Percentiles rank a stretch among this genome's conserved stretches.
These are phyloP conservation scores for Spizaetus ornatus DNA, from an alignment of 2,113 vertebrate species.

Conservation along the genomic window DNA sequence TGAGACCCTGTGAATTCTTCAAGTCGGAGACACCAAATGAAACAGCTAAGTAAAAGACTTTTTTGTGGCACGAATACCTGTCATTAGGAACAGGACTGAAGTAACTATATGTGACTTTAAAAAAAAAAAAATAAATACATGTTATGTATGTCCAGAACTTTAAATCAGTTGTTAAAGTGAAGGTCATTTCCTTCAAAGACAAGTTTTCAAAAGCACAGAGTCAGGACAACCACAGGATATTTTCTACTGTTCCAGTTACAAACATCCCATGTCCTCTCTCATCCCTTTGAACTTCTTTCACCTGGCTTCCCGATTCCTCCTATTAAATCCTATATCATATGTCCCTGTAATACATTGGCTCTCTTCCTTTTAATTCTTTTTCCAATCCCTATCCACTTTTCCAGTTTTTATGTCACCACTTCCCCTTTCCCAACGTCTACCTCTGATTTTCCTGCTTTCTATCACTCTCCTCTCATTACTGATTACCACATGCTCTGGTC, in stretches of 20 bases:
- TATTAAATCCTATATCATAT: not conserved
- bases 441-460: not conserved
- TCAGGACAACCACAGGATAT: not conserved
- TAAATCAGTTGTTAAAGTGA: not conserved
- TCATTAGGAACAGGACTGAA: not conserved
- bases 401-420: not conserved
- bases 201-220: not conserved
- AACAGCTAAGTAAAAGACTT: not conserved
- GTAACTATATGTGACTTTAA: not conserved
- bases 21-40: not conserved
- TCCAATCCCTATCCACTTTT: not conserved
- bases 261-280: not conserved
- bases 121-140: not conserved
- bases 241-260: not conserved
- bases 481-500: not conserved
- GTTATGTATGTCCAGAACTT: not conserved
- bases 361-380: not conserved
- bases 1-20: not conserved
- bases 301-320: not conserved
- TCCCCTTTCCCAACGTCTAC: not conserved
- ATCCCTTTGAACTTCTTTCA: not conserved
- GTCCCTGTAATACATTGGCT: not conserved
- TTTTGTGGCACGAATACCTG: not conserved
- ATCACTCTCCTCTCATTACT: not conserved
- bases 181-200: not conserved